phyloP scores from a whole-genome alignment of 2,113 vertebrate species.

The Campylorhamphus procurvoides region DNA sequence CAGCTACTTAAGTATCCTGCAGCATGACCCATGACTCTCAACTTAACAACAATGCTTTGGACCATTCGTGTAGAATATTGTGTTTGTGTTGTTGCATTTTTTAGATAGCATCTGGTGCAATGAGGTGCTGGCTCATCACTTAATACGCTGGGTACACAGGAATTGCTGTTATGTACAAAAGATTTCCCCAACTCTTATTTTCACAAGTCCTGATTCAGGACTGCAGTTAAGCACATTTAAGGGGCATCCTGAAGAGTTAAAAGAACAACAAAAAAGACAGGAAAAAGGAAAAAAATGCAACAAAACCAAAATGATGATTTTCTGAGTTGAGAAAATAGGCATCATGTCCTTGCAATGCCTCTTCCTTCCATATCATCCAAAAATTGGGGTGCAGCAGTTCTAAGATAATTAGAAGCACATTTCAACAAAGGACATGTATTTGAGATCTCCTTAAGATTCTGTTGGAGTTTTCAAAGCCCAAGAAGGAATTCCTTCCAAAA shows the following conservation, averaged over 20 bases:
- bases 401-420: conserved; percentile 77
- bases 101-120: background rate
- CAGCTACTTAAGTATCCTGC: background rate
- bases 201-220: conserved; percentile 12
- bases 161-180: background rate
- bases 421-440: conserved; percentile 70
- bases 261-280: conserved; percentile 39
- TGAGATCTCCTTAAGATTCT: conserved; percentile 59
- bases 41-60: background rate
- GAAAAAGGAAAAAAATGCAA: conserved; percentile 1
- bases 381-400: conserved; percentile 59
- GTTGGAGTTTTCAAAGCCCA: too few relatives aligned
- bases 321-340: background rate
- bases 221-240: background rate
- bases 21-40: background rate
- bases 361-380: conserved; percentile 46
- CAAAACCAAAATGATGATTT: conserved; percentile 20
- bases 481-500: too few relatives aligned
- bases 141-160: background rate
- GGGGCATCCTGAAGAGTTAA: background rate
- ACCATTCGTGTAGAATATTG: background rate
- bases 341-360: conserved; percentile 2
- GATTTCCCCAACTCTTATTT: background rate
- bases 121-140: background rate
- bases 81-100: background rate